phyloP scores from a whole-genome alignment of 2,888 invertebrate genomes.

The Myopa tessellatipennis region DNA sequence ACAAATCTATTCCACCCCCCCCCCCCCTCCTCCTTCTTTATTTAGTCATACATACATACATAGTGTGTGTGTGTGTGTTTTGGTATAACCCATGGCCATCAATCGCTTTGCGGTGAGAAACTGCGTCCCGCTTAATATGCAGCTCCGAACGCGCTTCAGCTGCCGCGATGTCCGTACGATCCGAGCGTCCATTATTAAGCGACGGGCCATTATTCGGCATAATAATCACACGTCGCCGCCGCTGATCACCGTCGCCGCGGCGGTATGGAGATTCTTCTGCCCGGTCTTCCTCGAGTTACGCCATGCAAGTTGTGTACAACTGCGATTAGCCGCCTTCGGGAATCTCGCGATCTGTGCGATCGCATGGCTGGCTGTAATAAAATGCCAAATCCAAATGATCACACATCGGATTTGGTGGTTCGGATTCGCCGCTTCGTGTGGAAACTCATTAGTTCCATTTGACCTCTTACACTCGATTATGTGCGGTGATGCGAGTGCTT shows the following conservation, averaged over 20 bases:
- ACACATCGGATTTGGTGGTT: constrained; percentile 1
- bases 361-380: background rate
- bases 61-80: background rate
- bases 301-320: background rate
- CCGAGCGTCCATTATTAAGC: too few relatives aligned
- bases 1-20: background rate
- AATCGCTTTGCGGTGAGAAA: constrained; percentile 18
- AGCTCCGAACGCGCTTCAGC: constrained; percentile 23
- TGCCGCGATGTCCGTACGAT: background rate
- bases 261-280: background rate
- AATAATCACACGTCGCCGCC: constrained; percentile 10
- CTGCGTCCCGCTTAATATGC: constrained; percentile 23
- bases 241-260: background rate
- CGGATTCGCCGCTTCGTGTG: constrained; percentile 45
- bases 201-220: constrained; percentile 13
- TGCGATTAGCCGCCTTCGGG: constrained; percentile 30
- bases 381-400: constrained; percentile 24
- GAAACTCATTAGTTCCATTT: constrained; percentile 63
- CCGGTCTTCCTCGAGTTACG: background rate
- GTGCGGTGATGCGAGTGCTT: too few relatives aligned
- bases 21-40: background rate
- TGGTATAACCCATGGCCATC: constrained; percentile 19
- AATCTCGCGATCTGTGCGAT: constrained; percentile 21
- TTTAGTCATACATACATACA: too few relatives aligned
- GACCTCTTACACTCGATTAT: constrained; percentile 51